A percentile compares a stretch with the other conserved stretches of the same genome.
phyloP scores from a whole-genome alignment of 2,888 invertebrate genomes.

The Disparrhopalites patrizii region DNA sequence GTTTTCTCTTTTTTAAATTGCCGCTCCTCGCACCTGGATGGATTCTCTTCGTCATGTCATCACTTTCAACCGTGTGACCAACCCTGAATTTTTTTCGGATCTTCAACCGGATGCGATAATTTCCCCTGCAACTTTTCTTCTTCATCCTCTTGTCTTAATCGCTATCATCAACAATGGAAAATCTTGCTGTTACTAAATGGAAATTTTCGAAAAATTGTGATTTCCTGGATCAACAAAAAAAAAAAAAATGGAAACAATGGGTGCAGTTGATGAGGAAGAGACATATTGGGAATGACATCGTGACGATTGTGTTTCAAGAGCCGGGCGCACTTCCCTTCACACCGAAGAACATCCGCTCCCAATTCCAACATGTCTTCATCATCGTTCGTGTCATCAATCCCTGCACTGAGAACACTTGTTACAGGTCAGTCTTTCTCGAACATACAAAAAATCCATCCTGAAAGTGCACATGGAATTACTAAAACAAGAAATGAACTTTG shows the following conservation, averaged over 20 bases:
- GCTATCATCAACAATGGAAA: too few relatives aligned
- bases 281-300: conserved; percentile 97
- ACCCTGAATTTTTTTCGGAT: too few relatives aligned
- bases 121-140: not conserved
- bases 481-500: too few relatives aligned
- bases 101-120: too few relatives aligned
- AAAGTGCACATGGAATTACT: too few relatives aligned
- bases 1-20: too few relatives aligned
- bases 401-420: conserved; percentile 84
- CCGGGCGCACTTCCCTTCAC: conserved; percentile 90
- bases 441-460: too few relatives aligned
- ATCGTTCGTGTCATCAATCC: conserved; percentile 85
- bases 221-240: not conserved
- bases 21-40: too few relatives aligned
- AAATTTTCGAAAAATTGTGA: not conserved
- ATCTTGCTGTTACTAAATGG: too few relatives aligned
- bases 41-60: too few relatives aligned
- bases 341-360: conserved; percentile 88
- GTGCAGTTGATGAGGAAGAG: conserved; percentile 78
- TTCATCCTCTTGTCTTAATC: not conserved
- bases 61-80: too few relatives aligned
- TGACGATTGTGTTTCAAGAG: conserved; percentile 92
- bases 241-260: conserved; percentile 6
- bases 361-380: conserved; percentile 97
- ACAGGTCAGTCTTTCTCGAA: conserved; percentile 69